These are phyloP conservation scores for Rhagonycha fulva DNA, from an alignment of 2,888 invertebrate genomes.

Conservation along the genomic window DNA sequence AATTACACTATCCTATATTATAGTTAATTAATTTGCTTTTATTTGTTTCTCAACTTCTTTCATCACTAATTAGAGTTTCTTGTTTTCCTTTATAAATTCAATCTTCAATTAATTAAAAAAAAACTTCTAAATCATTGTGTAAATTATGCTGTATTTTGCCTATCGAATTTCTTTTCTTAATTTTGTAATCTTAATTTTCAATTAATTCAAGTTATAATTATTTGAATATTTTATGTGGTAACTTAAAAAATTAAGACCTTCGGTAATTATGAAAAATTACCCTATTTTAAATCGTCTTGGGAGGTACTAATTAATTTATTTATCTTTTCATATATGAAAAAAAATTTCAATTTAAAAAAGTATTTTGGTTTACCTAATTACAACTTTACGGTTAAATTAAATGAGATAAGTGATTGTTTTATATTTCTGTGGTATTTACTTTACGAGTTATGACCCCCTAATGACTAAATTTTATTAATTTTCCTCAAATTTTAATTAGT, in stretches of 20 bases:
- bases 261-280: slow-evolving; percentile 35
- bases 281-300: slow-evolving; percentile 39
- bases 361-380: background rate
- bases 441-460: background rate
- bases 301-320: slow-evolving; percentile 42
- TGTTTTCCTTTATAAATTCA: background rate
- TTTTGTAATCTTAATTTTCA: background rate
- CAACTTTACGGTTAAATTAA: background rate
- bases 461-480: background rate
- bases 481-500: background rate
- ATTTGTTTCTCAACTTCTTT: background rate
- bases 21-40: background rate
- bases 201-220: background rate
- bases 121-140: background rate
- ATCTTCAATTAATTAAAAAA: background rate
- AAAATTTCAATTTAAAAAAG: background rate
- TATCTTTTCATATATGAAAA: slow-evolving; percentile 23
- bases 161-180: background rate
- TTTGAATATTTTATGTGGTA: background rate
- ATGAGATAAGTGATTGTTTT: background rate
- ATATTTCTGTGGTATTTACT: background rate
- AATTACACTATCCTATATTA: background rate
- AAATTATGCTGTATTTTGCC: background rate
- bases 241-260: background rate
- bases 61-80: background rate